Conservation (phyloP, 2,797 vertebrate species). For the Pogoniulus pusillus region DNA sequence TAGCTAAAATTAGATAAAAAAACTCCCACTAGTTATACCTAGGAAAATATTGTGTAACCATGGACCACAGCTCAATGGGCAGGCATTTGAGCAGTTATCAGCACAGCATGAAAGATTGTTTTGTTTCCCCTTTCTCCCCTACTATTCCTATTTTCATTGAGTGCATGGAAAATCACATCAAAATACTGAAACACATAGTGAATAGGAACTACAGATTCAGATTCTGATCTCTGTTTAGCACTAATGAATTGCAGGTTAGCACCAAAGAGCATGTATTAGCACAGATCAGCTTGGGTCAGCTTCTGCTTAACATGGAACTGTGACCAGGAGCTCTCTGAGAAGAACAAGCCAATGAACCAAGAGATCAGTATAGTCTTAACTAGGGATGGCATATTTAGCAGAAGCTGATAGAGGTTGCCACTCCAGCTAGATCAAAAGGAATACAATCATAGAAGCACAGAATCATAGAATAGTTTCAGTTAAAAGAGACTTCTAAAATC, state of each 20-base stretch:
- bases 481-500: no score
- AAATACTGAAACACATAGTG: neutral
- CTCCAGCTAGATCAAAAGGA: neutral
- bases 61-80: neutral
- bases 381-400: neutral
- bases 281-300: fast-evolving
- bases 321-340: neutral
- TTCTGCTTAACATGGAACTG: neutral
- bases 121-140: neutral
- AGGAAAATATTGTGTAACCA: neutral
- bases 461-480: no score
- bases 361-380: neutral
- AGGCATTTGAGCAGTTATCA: neutral
- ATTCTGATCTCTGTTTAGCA: neutral
- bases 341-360: neutral
- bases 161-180: neutral
- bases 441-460: no score
- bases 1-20: slow-evolving; percentile 12
- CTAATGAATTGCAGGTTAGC: neutral
- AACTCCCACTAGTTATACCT: slow-evolving; percentile 1
- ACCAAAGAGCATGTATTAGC: neutral
- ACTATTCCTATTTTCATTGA: neutral
- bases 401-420: neutral
- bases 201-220: neutral
- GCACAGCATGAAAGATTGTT: neutral